These are phyloP conservation scores for Atta cephalotes DNA, from an alignment of 1,140 invertebrate genomes.

Conservation along the genomic window DNA sequence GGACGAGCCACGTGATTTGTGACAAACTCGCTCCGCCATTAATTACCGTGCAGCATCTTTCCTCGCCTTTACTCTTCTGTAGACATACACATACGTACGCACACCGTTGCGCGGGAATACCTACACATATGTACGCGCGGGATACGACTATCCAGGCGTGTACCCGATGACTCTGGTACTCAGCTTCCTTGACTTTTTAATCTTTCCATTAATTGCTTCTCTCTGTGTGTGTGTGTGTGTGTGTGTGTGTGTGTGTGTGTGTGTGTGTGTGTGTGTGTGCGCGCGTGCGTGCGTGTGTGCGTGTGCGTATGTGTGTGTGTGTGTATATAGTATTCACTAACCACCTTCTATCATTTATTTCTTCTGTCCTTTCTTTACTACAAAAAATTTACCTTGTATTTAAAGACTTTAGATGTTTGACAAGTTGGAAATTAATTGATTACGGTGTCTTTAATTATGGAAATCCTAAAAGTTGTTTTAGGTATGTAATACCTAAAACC, in stretches of 20 bases:
- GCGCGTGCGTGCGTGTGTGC: not conserved
- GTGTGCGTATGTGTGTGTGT: not conserved
- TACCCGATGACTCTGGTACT: slow-evolving; percentile 52
- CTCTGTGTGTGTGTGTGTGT: not conserved
- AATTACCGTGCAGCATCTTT: slow-evolving; percentile 84
- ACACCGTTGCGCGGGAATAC: too few species aligned
- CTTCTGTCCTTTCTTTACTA: not conserved
- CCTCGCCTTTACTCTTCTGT: slow-evolving; percentile 79
- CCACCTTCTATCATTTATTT: slow-evolving; percentile 23
- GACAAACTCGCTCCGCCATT: slow-evolving; percentile 82
- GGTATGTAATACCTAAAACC: too few species aligned
- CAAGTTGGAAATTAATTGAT: not conserved
- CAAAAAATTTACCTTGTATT: slow-evolving; percentile 14
- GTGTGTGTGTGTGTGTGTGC: not conserved
- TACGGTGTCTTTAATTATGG: slow-evolving; percentile 3
- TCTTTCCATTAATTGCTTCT: slow-evolving; percentile 77
- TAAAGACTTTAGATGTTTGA: slow-evolving; percentile 4
- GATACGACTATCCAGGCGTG: slow-evolving; percentile 38
- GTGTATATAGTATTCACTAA: too few species aligned
- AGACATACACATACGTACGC: not conserved
- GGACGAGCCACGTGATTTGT: slow-evolving; percentile 82
- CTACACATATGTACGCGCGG: not conserved
- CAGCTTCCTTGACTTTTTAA: slow-evolving; percentile 70
- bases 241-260: not conserved
- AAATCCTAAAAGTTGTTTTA: not conserved